Conservation (phyloP, 2,888 invertebrate species). For the Thecocarcelia acutangulata region DNA sequence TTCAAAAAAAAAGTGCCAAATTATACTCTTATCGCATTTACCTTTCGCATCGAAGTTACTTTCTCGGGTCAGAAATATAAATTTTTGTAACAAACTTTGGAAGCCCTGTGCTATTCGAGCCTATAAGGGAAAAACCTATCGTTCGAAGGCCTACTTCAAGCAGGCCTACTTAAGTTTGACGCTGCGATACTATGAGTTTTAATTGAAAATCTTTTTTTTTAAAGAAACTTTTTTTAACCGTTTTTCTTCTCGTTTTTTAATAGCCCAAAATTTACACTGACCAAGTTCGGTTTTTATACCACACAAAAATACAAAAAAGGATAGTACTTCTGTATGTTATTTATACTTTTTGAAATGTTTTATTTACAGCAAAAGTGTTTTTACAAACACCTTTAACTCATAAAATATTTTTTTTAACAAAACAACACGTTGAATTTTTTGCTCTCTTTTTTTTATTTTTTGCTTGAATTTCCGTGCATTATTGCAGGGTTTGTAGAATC, state of each 20-base stretch:
- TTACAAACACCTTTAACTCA: constrained; percentile 61
- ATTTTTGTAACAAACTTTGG: no score
- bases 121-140: no score
- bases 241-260: constrained; percentile 20
- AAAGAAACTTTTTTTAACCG: background rate
- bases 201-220: background rate
- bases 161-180: no score
- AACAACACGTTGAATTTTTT: constrained; percentile 15
- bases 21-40: no score
- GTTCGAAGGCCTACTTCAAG: no score
- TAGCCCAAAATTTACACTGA: constrained; percentile 33
- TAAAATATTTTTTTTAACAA: constrained; percentile 25
- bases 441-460: constrained; percentile 9
- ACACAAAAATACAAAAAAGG: constrained; percentile 5
- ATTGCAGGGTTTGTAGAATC: constrained; percentile 36
- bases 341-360: constrained; percentile 3
- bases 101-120: no score
- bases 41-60: no score
- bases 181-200: background rate
- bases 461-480: constrained; percentile 21
- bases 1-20: no score
- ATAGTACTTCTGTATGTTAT: background rate
- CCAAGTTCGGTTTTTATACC: constrained; percentile 4
- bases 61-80: no score
- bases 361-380: constrained; percentile 57